A percentile compares a stretch with the other conserved stretches of the same genome.
Evolutionary conservation across 2,888 invertebrate genomes (phyloP).

Genomic region (Epicampocera succincta): DNA sequence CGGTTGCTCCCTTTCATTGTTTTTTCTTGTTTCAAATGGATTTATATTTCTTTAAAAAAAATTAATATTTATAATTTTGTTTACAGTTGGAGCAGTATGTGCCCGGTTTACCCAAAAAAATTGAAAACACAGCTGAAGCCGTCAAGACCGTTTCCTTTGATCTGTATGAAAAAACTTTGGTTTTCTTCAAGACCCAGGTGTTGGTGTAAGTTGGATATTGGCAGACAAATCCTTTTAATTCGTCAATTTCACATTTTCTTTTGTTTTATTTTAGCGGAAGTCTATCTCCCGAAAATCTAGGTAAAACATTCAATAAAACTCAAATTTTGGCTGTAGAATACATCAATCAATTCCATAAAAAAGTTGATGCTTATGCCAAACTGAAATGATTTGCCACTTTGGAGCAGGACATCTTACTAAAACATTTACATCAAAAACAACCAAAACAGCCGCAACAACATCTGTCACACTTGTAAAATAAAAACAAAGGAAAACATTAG

Average conservation of each 20-base stretch:
- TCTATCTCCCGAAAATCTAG: slow-evolving; percentile 89
- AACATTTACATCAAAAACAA: slow-evolving; percentile 57
- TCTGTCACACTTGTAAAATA: slow-evolving; percentile 65
- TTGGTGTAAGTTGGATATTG: slow-evolving; percentile 86
- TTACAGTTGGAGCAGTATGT: slow-evolving; percentile 87
- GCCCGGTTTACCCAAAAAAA: slow-evolving; percentile 86
- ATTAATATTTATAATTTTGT: too few relatives aligned
- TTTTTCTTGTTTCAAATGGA: too few relatives aligned
- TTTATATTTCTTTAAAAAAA: too few relatives aligned
- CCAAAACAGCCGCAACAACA: slow-evolving; percentile 37
- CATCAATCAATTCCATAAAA: slow-evolving; percentile 89
- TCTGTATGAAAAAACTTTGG: slow-evolving; percentile 83
- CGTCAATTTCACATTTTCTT: background rate
- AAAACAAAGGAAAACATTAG: slow-evolving; percentile 14
- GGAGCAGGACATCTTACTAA: slow-evolving; percentile 43
- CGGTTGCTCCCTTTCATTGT: too few relatives aligned
- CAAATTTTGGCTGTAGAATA: slow-evolving; percentile 86
- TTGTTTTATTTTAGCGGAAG: slow-evolving; percentile 84
- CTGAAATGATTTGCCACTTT: slow-evolving; percentile 84
- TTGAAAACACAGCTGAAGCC: slow-evolving; percentile 83
- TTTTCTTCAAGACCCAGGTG: slow-evolving; percentile 88
- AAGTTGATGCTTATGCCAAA: slow-evolving; percentile 88
- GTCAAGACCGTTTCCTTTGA: slow-evolving; percentile 82
- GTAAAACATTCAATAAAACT: slow-evolving; percentile 87
- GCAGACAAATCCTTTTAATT: background rate